Conservation (phyloP, 2,888 invertebrate species). For the Drosophila pullipes region DNA sequence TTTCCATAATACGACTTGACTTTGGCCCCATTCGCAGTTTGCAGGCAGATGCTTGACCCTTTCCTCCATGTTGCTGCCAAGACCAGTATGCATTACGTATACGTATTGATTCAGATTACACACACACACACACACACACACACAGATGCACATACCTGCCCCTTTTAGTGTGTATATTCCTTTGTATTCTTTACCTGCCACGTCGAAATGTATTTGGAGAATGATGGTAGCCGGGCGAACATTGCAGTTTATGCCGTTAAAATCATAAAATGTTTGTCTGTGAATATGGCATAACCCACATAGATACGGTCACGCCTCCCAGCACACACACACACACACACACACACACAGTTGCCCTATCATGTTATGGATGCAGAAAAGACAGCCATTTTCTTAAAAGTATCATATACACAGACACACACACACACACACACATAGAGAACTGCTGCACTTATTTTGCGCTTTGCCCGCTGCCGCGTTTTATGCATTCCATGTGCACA, state of each 20-base stretch:
- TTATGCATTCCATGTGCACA: slow-evolving; percentile 25
- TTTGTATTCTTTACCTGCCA: neutral
- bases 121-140: neutral
- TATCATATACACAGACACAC: slow-evolving; percentile 19
- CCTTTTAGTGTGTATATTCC: neutral
- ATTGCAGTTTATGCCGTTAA: slow-evolving; percentile 67
- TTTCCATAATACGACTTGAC: slow-evolving; percentile 4
- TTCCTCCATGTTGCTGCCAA: slow-evolving; percentile 22
- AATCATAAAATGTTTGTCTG: slow-evolving; percentile 67
- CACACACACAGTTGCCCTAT: neutral
- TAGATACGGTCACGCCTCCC: slow-evolving; percentile 56
- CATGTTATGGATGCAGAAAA: slow-evolving; percentile 35
- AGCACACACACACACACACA: slow-evolving; percentile 3
- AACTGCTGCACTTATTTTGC: slow-evolving; percentile 57
- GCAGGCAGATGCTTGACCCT: slow-evolving; percentile 25
- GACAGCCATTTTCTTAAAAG: slow-evolving; percentile 31
- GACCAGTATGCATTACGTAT: slow-evolving; percentile 4
- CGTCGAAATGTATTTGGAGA: neutral
- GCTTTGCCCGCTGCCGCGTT: slow-evolving; percentile 28
- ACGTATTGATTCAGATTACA: slow-evolving; percentile 44
- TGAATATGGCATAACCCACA: slow-evolving; percentile 46
- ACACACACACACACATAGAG: neutral
- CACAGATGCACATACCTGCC: neutral
- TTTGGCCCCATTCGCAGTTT: slow-evolving; percentile 7
- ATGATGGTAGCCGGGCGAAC: neutral